Conservation (phyloP, 2,113 vertebrate genomes). For the Hypocryptadius cinnamomeus region DNA sequence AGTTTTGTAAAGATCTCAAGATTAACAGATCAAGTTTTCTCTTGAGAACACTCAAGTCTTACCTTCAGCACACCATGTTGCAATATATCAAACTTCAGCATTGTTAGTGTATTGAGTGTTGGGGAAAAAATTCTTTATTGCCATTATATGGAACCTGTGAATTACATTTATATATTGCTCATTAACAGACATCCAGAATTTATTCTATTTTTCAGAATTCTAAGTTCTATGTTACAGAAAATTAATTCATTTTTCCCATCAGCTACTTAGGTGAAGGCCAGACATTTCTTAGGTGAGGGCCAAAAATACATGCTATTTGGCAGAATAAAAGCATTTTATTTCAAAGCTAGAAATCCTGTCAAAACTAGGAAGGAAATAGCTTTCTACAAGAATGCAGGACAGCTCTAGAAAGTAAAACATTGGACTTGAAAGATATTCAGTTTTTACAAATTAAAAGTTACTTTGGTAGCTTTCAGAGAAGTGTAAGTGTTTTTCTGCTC, state of each 20-base stretch:
- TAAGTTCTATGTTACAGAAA: not conserved
- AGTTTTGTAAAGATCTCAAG: not conserved
- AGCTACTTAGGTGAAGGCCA: not conserved
- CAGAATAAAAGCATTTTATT: not conserved
- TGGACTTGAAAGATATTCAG: not conserved
- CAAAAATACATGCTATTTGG: not conserved
- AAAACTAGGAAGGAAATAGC: not conserved
- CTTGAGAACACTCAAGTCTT: not conserved
- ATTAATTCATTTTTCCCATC: not conserved
- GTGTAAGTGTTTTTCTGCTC: not conserved
- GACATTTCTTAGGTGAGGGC: not conserved
- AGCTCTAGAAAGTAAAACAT: not conserved
- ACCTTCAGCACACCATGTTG: not conserved
- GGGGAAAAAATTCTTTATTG: not conserved
- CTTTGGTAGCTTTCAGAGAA: not conserved
- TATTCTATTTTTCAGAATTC: not conserved
- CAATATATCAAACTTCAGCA: not conserved
- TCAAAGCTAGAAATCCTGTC: not conserved
- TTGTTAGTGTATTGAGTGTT: not conserved
- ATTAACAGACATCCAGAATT: not conserved
- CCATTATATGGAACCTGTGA: not conserved
- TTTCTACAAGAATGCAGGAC: not conserved
- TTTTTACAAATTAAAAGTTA: not conserved
- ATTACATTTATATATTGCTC: not conserved
- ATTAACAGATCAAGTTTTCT: not conserved